Evolutionary conservation across 2,797 vertebrate species (phyloP).

Genomic region (Chloroceryle inda): DNA sequence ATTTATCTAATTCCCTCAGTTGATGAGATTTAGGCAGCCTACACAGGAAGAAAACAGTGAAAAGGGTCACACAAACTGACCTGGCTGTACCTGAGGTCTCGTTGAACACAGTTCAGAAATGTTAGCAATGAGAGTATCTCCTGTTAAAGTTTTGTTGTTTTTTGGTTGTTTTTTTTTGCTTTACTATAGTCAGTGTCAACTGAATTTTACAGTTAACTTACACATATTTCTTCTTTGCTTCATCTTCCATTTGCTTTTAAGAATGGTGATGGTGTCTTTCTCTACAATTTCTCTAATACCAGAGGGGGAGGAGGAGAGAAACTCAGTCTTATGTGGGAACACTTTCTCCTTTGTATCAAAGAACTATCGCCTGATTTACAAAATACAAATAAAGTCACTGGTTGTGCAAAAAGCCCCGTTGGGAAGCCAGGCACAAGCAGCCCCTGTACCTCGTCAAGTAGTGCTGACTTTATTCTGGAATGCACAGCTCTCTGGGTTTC

Average conservation of each 20-base stretch:
- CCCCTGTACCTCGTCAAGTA: constrained; percentile 27
- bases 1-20: background rate
- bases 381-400: constrained; percentile 74
- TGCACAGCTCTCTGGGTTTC: background rate
- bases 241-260: background rate
- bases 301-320: background rate
- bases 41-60: background rate
- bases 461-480: constrained; percentile 60
- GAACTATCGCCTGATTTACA: constrained; percentile 76
- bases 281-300: constrained; percentile 26
- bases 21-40: background rate
- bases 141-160: background rate
- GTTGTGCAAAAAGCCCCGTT: constrained; percentile 58
- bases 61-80: background rate
- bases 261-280: background rate
- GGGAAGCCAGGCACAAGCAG: constrained; percentile 67
- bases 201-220: background rate
- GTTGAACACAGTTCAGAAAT: background rate
- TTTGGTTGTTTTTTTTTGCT: background rate
- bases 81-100: background rate
- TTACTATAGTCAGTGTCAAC: background rate
- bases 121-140: background rate
- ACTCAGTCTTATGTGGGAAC: constrained; percentile 9
- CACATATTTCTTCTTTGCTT: background rate
- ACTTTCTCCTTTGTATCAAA: constrained; percentile 67